phyloP scores from a whole-genome alignment of 2,888 invertebrate genomes.

The Rosalia funebris region DNA sequence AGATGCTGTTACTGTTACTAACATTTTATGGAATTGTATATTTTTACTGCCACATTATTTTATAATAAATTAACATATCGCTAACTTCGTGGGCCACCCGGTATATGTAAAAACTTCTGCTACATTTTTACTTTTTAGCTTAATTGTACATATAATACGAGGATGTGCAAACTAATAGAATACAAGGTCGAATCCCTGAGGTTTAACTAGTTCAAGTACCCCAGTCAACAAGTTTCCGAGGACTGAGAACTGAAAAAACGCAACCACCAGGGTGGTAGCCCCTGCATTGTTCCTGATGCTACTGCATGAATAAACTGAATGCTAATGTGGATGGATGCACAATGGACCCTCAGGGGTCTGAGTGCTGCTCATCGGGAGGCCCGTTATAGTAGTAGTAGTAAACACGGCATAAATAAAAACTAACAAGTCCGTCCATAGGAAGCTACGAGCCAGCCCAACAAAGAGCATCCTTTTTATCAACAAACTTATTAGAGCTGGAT shows the following conservation, averaged over 20 bases:
- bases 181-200: background rate
- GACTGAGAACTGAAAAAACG: background rate
- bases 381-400: slow-evolving; percentile 3
- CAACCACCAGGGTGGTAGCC: background rate
- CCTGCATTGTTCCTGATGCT: background rate
- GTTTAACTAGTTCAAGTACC: too few species aligned
- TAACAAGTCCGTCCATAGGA: background rate
- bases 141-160: too few species aligned
- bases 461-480: too few species aligned
- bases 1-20: too few species aligned
- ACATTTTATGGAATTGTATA: too few species aligned
- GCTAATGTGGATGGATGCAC: background rate
- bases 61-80: too few species aligned
- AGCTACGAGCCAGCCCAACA: too few species aligned
- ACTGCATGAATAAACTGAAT: background rate
- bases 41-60: too few species aligned
- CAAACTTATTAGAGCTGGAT: too few species aligned
- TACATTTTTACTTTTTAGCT: too few species aligned
- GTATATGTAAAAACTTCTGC: too few species aligned
- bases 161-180: background rate
- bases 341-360: slow-evolving; percentile 3
- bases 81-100: too few species aligned
- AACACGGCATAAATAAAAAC: background rate
- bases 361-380: background rate
- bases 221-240: background rate